Evolutionary conservation across 2,888 invertebrate species (phyloP), one percentile per base, ranked within the genome.

Genomic region (Drosophila robusta): DNA sequence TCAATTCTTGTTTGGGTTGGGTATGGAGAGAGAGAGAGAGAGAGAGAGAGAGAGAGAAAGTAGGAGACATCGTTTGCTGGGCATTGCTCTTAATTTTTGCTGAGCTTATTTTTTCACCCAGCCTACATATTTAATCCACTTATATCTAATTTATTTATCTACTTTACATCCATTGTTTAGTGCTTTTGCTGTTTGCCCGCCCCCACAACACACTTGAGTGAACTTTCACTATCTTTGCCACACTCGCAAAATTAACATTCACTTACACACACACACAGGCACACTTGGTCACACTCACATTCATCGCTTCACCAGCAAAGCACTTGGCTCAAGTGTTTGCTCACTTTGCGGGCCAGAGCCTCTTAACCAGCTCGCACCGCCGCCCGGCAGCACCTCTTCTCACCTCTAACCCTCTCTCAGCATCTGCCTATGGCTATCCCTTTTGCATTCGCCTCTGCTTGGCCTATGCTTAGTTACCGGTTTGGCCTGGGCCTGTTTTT

Each of bases 301-400:
- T 63, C 84, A 61, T 60, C 63, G 67, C 65, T 70, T 87, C 86
- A 82, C 87, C 82, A 86, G 81, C 70, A 67, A 77, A 67, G 74
- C 87, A 86, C 89, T 86, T 83, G 84, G 63, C 78, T 86, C 84
- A 83, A 83, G 82, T 88, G 82, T 88, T 88, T 83, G 82, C 78
- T 88, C 82, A 83, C 82, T 83, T 83, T 86, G 87, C 66, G 89
- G 89, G 60, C 70, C 69, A 34, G 50, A 70, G 44, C 75, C 75
- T 70, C 75, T 75, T 51, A 63, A 24, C 66, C 42, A 36, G 26
- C 51, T 18, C 7, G 51, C 64, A 45, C 22, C 38, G n/a, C 32
- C 41, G 4, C 32, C 16, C 49, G 32, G 11, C 12, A 12, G 7
- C 29, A 34, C 22, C 50, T 22, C 55, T 34, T 50, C 50, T 44